Base-by-base conservation (phyloP, 2,113 vertebrate species). In the Climacteris rufus region DNA sequence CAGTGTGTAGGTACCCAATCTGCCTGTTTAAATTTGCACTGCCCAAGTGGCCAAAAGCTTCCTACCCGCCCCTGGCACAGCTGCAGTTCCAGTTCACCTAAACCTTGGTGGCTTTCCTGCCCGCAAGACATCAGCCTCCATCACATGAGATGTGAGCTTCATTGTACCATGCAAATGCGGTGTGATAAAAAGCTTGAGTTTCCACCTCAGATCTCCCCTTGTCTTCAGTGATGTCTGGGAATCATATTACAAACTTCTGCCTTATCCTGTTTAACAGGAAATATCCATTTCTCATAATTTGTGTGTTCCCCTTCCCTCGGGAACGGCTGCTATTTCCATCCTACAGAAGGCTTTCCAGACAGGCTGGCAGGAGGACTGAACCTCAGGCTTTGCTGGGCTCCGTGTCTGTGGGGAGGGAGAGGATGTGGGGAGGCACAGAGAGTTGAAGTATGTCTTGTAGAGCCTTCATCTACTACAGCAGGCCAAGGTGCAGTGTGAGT, bases 361-460 rank as follows among this genome's bases (percentile, higher is more conserved):
- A 7, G 37, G 60, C 70, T 83, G 63, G 19, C 35, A 64, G 61
- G 35, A 95, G 81, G 44, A 37, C 23, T 64, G 50, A 69, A 50
- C 53, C 40, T 65, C 50, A 28, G 60, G 15, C 18, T 71, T 78
- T 63, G 40, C 40, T 57, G 65, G 20, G 22, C 24, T 87, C 25
- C 0, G 0, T 9, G 40, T 79, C 74, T 68, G 11, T 22, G 27
- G 42, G 45, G 53, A 91, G 59, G 53, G 25, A 85, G 25, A 27
- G 16, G 22, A 53, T 12, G 15, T 2, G 7, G 57, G 33, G 59
- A 68, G 53, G 44, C 6, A 4, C 0, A 0, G 22, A n/a, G 37
- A 64, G 40, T 0, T 72, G 61, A 65, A 81, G 69, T 33, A 10
- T 35, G 86, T 72, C n/a, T 75, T 2, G 1, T 69, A 35, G 35